Base-by-base conservation (phyloP, 2,888 invertebrate species). In the Tuberolachnus salignus region DNA sequence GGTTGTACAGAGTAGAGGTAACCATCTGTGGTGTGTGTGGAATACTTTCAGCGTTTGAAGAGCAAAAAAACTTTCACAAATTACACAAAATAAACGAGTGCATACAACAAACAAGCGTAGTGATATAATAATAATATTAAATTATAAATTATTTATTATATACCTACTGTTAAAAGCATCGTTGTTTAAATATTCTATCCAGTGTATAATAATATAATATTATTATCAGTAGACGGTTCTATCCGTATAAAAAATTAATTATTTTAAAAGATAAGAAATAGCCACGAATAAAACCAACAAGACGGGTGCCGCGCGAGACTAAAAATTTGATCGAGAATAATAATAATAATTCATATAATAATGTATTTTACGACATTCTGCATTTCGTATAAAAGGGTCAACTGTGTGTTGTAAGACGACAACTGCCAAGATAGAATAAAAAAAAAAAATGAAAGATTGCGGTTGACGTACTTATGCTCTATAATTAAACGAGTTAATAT, bases 61-160 rank as follows among this genome's bases (percentile, higher is more conserved):
- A 69, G 34, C 53, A 53, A 53, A 34, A n/a, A 34, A 34, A 69
- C 67, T 69, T 69, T 69, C 67, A 69, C 67, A 67, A 67, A 51
- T n/a, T 4, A 64, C 13, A 14, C 23, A 55, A 55, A 19, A 53
- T 53, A 53, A 53, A 53, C 53, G 53, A n/a, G 53, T n/a, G n/a
- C 53, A 8, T 9, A 53, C 53, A 19, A 53, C 53, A 9, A 4
- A 9, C 53, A n/a, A 1, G 10, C 19, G 49, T n/a, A 26, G 57
- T 53, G 9, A 53, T 53, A 26, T 23, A 21, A 55, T 21, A 57
- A 70, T 44, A 10, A 11, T 42, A 44, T 21, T 57, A 26, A 0
- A n/a, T 19, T 55, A n/a, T n/a, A n/a, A n/a, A n/a, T n/a, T n/a
- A n/a, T n/a, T n/a, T n/a, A n/a, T n/a, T n/a, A n/a, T n/a, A n/a